phyloP scores from a whole-genome alignment of 2,888 invertebrate species.

The Atherix ibis region DNA sequence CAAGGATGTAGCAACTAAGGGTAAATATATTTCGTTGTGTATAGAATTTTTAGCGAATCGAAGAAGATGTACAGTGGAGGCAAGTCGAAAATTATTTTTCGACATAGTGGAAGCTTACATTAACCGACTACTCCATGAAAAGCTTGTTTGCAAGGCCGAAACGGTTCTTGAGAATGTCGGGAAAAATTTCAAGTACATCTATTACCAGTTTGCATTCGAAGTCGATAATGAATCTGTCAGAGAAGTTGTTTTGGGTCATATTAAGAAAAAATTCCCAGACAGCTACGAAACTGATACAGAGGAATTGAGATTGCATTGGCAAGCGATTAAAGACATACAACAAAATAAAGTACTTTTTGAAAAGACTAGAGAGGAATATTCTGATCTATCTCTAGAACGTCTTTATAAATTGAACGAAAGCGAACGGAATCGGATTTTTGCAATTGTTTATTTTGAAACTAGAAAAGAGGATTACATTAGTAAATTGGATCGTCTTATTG shows the following conservation, averaged over 20 bases:
- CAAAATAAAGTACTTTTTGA: slow-evolving; percentile 21
- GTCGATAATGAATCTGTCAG: slow-evolving; percentile 42
- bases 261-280: slow-evolving; percentile 36
- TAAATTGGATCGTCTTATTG: slow-evolving; percentile 23
- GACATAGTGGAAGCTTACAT: slow-evolving; percentile 28
- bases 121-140: slow-evolving; percentile 24
- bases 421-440: slow-evolving; percentile 20
- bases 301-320: slow-evolving; percentile 23
- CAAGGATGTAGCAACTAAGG: slow-evolving; percentile 27
- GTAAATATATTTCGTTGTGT: slow-evolving; percentile 26
- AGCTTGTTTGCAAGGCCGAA: slow-evolving; percentile 26
- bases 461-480: slow-evolving; percentile 20
- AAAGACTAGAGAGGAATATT: slow-evolving; percentile 16
- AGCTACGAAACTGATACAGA: slow-evolving; percentile 19
- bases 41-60: slow-evolving; percentile 23
- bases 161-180: slow-evolving; percentile 24
- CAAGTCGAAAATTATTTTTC: slow-evolving; percentile 21
- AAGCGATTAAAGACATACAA: no score
- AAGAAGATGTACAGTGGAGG: slow-evolving; percentile 17
- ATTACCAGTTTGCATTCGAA: slow-evolving; percentile 38
- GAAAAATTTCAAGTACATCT: slow-evolving; percentile 24
- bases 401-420: slow-evolving; percentile 24
- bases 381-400: slow-evolving; percentile 22
- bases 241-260: slow-evolving; percentile 48
- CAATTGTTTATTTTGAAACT: slow-evolving; percentile 27